phyloP scores from a whole-genome alignment of 2,797 vertebrate genomes.

The Hapalemur alaotrensis region DNA sequence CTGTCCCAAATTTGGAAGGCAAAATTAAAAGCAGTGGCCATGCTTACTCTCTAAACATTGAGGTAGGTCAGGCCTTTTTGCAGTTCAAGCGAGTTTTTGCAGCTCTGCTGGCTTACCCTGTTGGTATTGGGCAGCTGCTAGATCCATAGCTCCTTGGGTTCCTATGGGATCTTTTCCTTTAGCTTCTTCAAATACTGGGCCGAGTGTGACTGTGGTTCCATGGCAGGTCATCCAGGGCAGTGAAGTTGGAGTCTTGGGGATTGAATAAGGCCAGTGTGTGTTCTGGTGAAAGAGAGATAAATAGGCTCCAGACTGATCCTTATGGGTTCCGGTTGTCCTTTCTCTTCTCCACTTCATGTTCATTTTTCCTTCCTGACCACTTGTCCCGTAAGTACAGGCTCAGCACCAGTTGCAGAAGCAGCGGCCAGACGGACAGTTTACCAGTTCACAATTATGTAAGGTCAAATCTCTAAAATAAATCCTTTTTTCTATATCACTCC shows the following conservation, averaged over 20 bases:
- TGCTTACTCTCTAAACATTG: background rate
- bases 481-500: too few relatives aligned
- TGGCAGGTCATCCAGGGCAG: background rate
- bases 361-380: background rate
- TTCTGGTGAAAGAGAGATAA: background rate
- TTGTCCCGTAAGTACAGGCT: background rate
- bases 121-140: too few relatives aligned
- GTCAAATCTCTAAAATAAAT: too few relatives aligned
- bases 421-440: too few relatives aligned
- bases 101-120: background rate
- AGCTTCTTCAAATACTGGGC: background rate
- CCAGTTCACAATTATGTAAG: too few relatives aligned
- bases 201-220: background rate
- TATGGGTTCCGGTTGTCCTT: background rate
- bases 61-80: background rate
- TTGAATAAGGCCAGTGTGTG: background rate
- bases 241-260: background rate
- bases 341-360: background rate
- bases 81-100: background rate
- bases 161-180: background rate
- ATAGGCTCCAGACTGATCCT: background rate
- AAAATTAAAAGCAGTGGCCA: background rate
- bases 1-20: background rate
- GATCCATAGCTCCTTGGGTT: background rate
- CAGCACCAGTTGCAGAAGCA: background rate